Conservation (phyloP, 2,888 invertebrate species). For the Ornithoptera priamus region DNA sequence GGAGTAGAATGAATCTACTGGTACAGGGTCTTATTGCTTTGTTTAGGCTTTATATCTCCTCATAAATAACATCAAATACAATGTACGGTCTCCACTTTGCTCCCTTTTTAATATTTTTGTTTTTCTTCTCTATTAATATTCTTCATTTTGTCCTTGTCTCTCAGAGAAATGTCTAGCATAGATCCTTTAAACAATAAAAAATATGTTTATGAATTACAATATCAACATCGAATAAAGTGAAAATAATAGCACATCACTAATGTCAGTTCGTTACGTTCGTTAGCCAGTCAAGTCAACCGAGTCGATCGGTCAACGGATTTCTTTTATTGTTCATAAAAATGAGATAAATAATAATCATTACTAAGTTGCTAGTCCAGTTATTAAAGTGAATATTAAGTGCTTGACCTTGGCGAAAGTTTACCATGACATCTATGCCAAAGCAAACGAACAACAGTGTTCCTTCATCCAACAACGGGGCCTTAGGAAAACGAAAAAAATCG, state of each 20-base stretch:
- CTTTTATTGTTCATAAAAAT: conserved; percentile 39
- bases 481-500: conserved; percentile 76
- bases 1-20: too few species aligned
- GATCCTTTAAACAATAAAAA: too few species aligned
- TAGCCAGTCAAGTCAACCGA: conserved; percentile 25
- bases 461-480: conserved; percentile 60
- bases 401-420: conserved; percentile 1
- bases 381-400: conserved; percentile 5
- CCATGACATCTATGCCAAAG: conserved; percentile 72
- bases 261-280: conserved; percentile 18
- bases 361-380: conserved; percentile 1
- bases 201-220: too few species aligned
- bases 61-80: too few species aligned
- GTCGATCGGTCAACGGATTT: conserved; percentile 34
- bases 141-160: too few species aligned
- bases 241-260: conserved; percentile 9
- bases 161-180: too few species aligned
- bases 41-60: too few species aligned
- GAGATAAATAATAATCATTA: conserved; percentile 36
- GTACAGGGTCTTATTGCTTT: too few species aligned
- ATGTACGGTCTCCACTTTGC: too few species aligned
- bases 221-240: neutral
- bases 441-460: conserved; percentile 62
- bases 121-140: too few species aligned
- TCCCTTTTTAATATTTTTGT: too few species aligned